Evolutionary conservation across 2,113 vertebrate genomes (phyloP).

Genomic region (Brachypodius melanocephalos): DNA sequence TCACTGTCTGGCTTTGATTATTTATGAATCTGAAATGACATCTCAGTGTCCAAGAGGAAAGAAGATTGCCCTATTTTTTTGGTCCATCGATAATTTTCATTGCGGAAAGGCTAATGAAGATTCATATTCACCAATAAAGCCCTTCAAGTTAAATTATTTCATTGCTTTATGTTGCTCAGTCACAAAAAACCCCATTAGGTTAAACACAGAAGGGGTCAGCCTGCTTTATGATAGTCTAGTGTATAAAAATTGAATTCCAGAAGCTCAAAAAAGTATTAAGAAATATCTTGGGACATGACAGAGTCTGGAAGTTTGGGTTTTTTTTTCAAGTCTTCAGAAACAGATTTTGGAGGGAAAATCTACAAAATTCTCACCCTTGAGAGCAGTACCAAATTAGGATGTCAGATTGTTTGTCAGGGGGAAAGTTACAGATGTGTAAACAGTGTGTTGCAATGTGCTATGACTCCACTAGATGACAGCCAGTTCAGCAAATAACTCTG

Average conservation of each 20-base stretch:
- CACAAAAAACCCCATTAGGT: background rate
- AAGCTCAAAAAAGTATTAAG: background rate
- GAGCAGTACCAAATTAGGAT: background rate
- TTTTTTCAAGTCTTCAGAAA: background rate
- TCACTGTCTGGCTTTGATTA: background rate
- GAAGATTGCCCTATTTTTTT: background rate
- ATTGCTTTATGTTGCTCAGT: background rate
- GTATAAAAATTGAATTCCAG: background rate
- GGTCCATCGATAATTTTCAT: background rate
- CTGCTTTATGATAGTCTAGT: background rate
- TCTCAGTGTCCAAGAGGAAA: background rate
- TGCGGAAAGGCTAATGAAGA: background rate
- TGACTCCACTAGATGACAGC: conserved; percentile 24
- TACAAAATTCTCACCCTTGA: background rate
- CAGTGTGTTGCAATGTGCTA: background rate
- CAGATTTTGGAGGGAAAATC: fast-evolving
- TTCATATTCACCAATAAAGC: background rate
- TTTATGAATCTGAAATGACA: background rate
- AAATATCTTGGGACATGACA: background rate
- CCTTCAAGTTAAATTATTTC: background rate
- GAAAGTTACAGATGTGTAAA: background rate
- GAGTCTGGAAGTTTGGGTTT: background rate
- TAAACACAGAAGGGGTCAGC: background rate
- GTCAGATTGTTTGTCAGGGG: background rate
- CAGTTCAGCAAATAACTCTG: background rate